Evolutionary conservation across 2,113 vertebrate species (phyloP), one percentile per base, ranked within the genome.

Genomic region (Chiloscyllium plagiosum): DNA sequence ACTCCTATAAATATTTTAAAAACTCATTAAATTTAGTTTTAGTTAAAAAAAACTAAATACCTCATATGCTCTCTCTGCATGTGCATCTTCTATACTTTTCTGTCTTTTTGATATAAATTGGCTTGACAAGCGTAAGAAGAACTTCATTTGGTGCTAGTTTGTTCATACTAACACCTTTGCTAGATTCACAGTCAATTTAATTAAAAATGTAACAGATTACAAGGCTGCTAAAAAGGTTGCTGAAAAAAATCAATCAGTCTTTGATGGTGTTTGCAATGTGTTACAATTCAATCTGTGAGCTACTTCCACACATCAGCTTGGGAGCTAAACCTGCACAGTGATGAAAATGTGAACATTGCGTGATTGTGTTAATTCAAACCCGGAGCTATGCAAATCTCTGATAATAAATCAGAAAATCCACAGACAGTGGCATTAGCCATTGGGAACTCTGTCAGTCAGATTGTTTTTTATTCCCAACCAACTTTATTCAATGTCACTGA

Each of bases 101-200:
- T 70, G 72, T 95, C 68, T 29, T 95, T 95, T 76, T 95, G 94
- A 95, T 33, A 76, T 95, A 65, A 93, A 95, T 95, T 47, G 47
- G 94, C 94, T 50, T 95, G 94, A 95, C 94, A 95, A 76, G 94
- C 52, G 94, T 95, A 72, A 95, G 94, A 95, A 95, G 93, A 72
- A 92, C 37, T 94, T 95, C 52, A 47, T 90, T 0, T 68, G 96
- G 97, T 61, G 70, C 96, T 96, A 97, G 96, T 97, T 97, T 98
- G 97, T 97, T 97, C 97, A 96, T 97, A 97, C 97, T 97, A 97
- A 96, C 97, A 97, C 96, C 96, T 97, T 97, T n/a, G 26, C 68
- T 95, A 47, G 97, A 97, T 97, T 97, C 97, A 97, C 97, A 97
- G 97, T 96, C 97, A 97, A 97, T 98, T 98, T 97, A 97, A 98